Conservation (phyloP, 2,888 invertebrate species). For the Heliconius ismenius region DNA sequence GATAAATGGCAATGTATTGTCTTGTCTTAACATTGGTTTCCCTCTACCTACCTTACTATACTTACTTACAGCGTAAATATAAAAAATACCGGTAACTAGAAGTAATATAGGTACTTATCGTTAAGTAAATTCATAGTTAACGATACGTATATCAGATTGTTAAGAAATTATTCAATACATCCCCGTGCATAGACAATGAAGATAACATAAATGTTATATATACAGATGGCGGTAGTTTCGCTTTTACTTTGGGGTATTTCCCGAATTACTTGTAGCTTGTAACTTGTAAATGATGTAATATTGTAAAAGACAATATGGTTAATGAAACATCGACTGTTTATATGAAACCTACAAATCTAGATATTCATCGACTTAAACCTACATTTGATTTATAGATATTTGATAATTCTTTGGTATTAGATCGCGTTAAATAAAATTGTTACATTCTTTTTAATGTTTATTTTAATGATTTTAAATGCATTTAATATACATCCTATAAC, state of each 20-base stretch:
- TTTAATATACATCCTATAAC: neutral
- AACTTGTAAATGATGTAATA: neutral
- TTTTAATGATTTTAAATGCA: neutral
- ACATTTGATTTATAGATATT: neutral
- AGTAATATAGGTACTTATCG: too few species aligned
- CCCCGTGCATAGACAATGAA: neutral
- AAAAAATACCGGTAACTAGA: neutral
- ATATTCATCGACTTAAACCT: neutral
- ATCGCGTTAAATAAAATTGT: too few species aligned
- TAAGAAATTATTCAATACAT: neutral
- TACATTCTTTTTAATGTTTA: too few species aligned
- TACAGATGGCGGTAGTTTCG: neutral
- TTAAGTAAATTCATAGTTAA: neutral
- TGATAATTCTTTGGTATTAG: neutral
- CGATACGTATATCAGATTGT: neutral
- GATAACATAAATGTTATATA: too few species aligned
- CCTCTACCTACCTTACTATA: neutral
- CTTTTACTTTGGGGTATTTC: neutral
- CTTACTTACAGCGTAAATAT: neutral
- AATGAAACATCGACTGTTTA: neutral
- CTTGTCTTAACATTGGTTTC: neutral
- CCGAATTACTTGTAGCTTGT: neutral
- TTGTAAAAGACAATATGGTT: neutral
- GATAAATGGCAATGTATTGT: neutral
- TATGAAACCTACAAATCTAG: neutral